Evolutionary conservation across 1,140 invertebrate species (phyloP).

Genomic region (Drosophila nebulosa): DNA sequence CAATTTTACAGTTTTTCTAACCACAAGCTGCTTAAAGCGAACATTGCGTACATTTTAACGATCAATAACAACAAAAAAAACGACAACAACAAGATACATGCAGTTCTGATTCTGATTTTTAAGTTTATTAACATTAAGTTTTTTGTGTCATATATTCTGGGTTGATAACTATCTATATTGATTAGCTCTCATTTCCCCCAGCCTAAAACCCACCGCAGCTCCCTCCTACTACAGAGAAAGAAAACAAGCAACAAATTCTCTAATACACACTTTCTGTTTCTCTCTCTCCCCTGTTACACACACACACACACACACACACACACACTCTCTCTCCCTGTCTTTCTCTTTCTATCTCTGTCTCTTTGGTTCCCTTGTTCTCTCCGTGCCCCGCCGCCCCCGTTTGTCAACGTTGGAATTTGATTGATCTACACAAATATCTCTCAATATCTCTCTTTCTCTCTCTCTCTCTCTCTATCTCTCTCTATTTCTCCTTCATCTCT

Average conservation of each 20-base stretch:
- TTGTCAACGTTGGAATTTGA: conserved; percentile 1
- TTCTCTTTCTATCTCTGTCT: conserved; percentile 29
- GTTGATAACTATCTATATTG: neutral
- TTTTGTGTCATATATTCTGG: conserved; percentile 15
- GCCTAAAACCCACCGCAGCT: too few species aligned
- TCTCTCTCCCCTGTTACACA: conserved; percentile 33
- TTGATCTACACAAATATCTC: neutral
- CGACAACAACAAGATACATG: conserved; percentile 52
- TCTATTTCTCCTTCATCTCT: neutral
- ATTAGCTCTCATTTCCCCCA: conserved; percentile 67
- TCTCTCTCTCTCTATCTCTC: neutral
- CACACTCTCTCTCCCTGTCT: conserved; percentile 43
- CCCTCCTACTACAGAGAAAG: too few species aligned
- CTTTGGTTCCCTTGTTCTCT: neutral
- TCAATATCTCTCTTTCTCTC: conserved; percentile 4
- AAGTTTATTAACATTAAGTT: conserved; percentile 19
- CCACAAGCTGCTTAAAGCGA: conserved; percentile 38
- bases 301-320: conserved; percentile 3
- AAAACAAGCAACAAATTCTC: conserved; percentile 45
- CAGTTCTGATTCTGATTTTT: neutral
- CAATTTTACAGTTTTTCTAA: conserved; percentile 54
- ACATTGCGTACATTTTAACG: conserved; percentile 16
- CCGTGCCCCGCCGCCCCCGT: too few species aligned
- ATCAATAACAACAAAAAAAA: conserved; percentile 41
- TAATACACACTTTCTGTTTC: conserved; percentile 67